phyloP scores from a whole-genome alignment of 2,888 invertebrate genomes.

The Chymomyza procnemis region DNA sequence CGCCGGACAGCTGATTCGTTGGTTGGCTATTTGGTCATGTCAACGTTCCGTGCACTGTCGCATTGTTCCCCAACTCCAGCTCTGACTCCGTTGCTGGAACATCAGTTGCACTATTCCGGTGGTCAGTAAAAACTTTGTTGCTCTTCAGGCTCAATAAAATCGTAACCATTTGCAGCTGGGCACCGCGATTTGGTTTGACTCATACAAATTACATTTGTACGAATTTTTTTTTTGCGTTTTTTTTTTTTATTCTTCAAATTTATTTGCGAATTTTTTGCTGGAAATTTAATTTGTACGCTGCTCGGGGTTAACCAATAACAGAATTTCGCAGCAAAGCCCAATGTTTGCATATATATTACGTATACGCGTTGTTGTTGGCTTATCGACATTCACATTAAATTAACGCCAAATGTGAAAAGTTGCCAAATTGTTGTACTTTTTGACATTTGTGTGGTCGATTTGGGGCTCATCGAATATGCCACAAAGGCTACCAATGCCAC shows the following conservation, averaged over 20 bases:
- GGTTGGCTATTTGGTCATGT: conserved; percentile 10
- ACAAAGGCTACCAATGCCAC: not conserved
- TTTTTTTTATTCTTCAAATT: not conserved
- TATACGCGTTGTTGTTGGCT: conserved; percentile 37
- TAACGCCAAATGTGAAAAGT: conserved; percentile 56
- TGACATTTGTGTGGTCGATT: conserved; percentile 51
- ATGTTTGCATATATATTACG: not conserved
- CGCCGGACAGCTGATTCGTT: not conserved
- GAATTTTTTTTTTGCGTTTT: conserved; percentile 40
- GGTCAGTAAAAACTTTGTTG: not conserved
- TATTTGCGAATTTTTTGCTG: not conserved
- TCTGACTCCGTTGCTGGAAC: conserved; percentile 28
- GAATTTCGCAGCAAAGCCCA: not conserved
- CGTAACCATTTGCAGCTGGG: conserved; percentile 57
- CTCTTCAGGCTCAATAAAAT: conserved; percentile 46
- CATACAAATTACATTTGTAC: conserved; percentile 59
- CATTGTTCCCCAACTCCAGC: conserved; percentile 15
- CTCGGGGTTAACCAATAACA: not conserved
- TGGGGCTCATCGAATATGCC: not conserved
- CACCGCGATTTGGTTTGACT: conserved; percentile 42
- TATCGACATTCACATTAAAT: conserved; percentile 57
- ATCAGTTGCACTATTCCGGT: not conserved
- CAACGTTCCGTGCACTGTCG: conserved; percentile 45
- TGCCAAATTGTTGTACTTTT: conserved; percentile 53
- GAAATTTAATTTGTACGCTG: conserved; percentile 4